Base-by-base conservation (phyloP, 1,140 invertebrate genomes). In the Ladona fulva region DNA sequence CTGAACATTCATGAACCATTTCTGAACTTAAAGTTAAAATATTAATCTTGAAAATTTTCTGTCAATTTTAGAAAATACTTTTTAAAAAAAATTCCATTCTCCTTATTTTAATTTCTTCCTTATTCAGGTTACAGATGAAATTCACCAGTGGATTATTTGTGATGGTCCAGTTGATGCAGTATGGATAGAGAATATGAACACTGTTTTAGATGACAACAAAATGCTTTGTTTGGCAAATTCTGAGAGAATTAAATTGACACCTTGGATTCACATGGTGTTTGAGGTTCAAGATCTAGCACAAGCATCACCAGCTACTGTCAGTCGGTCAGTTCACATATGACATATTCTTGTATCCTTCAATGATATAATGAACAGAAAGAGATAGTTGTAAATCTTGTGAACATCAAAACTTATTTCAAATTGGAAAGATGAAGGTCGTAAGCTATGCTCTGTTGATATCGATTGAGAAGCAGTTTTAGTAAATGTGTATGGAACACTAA, bases 171-270 rank as follows among this genome's bases (percentile, higher is more conserved):
- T 97, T 0, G 96, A 97, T 85, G 94, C 95, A 10, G 91, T 97
- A 1, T 98, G 96, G 96, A 96, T 97, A 75, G 95, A 97, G 85
- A 97, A 97, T 84, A 91, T 98, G 89, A 97, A 97, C 84, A 97
- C 95, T 0, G 93, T 95, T 1, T 85, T 97, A 10, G 96, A 97
- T 83, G 95, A 97, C 83, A 97, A 97, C 84, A 97, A 97, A 86
- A 97, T 96, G 92, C 85, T 96, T 0, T 95, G 94, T 81, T 83
- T 95, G 5, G 92, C 93, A 6, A 95, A 94, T 85, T 94, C 93
- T 1, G 95, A 97, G 83, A 90, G 95, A 79, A 97, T 97, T 59
- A 95, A 96, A 85, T 88, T 97, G 10, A 93, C 92, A 0, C 89
- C 92, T 0, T 92, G 83, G 82, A 83, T 85, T 3, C 92, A 92